phyloP scores from a whole-genome alignment of 2,888 invertebrate species.

The Linyphia triangularis region DNA sequence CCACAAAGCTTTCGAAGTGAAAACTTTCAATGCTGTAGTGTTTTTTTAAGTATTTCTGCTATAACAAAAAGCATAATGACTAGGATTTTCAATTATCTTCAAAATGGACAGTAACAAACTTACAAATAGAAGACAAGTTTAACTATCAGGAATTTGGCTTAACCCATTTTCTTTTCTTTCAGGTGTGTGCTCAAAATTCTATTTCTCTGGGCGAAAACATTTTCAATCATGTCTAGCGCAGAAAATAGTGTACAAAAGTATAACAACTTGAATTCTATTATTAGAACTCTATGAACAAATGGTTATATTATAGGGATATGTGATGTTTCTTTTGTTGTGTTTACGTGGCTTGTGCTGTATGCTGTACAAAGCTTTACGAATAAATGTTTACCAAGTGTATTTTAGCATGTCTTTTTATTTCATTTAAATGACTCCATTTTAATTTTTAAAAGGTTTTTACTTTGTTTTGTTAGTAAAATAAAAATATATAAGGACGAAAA shows the following conservation, averaged over 20 bases:
- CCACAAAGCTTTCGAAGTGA: no score
- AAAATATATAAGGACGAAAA: no score
- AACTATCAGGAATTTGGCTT: no score
- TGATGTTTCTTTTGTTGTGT: constrained; percentile 14
- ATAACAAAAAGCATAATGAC: no score
- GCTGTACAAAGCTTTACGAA: constrained; percentile 59
- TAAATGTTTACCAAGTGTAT: constrained; percentile 23
- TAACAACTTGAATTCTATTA: constrained; percentile 26
- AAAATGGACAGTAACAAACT: no score
- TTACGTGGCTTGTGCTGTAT: constrained; percentile 11
- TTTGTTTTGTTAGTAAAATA: no score
- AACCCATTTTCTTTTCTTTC: background rate
- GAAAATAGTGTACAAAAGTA: constrained; percentile 21
- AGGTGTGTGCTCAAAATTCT: constrained; percentile 8
- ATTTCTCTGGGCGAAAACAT: background rate
- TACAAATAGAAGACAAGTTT: no score
- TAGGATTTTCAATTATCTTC: no score
- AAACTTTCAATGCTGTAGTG: no score
- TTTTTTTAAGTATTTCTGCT: no score
- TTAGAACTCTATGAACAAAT: constrained; percentile 36
- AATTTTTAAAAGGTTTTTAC: background rate
- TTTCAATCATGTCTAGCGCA: background rate
- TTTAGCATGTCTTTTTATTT: background rate
- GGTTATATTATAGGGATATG: constrained; percentile 38
- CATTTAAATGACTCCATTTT: background rate